Percentiles rank a stretch among this genome's conserved stretches.
Evolutionary conservation across 2,113 vertebrate genomes (phyloP).

Genomic region (Paramormyrops kingsleyae): DNA sequence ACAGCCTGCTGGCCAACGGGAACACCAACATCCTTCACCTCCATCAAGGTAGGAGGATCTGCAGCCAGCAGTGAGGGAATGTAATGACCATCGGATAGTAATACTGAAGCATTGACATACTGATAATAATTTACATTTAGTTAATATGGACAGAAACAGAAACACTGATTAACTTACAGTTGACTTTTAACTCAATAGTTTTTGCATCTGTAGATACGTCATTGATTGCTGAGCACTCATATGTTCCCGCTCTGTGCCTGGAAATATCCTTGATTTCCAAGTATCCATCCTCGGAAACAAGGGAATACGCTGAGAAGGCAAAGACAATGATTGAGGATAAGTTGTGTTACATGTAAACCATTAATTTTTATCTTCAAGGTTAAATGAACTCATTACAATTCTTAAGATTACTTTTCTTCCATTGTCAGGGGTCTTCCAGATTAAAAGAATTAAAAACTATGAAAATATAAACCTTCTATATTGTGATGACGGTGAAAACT

Average conservation of each 20-base stretch:
- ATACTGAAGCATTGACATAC: background rate
- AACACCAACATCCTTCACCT: slow-evolving; percentile 80
- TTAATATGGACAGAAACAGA: background rate
- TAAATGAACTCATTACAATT: background rate
- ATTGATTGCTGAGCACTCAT: slow-evolving; percentile 87
- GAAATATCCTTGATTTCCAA: slow-evolving; percentile 87
- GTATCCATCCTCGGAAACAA: slow-evolving; percentile 82
- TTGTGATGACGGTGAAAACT: background rate
- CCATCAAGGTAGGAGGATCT: slow-evolving; percentile 72
- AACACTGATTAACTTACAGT: slow-evolving; percentile 74
- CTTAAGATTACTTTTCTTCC: background rate
- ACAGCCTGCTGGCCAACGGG: slow-evolving; percentile 83
- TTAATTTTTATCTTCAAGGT: background rate
- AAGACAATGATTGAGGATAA: background rate
- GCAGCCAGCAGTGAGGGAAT: background rate
- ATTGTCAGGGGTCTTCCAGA: background rate
- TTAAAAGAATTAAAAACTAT: background rate
- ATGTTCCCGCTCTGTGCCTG: slow-evolving; percentile 79
- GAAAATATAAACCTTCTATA: background rate
- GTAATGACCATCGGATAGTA: background rate
- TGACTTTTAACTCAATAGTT: slow-evolving; percentile 86
- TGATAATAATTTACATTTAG: background rate
- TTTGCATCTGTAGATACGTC: slow-evolving; percentile 79
- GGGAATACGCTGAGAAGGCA: slow-evolving; percentile 58
- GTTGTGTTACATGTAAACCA: background rate